Evolutionary conservation across 2,113 vertebrate genomes (phyloP), one percentile per base, ranked within the genome.

Genomic region (Charadrius vociferus): DNA sequence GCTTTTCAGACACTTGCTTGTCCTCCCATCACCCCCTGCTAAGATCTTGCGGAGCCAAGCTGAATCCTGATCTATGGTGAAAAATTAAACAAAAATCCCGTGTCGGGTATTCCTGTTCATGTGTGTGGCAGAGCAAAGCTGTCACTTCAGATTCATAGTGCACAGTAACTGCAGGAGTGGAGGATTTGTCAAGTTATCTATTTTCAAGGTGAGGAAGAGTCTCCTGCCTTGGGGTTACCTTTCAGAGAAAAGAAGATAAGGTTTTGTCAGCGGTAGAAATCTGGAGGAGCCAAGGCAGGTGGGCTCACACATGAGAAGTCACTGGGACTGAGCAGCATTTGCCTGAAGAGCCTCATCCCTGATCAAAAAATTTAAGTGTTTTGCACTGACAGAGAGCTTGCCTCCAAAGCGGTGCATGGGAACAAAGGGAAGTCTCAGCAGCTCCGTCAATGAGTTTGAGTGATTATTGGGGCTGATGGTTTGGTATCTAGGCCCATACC

Each of bases 401-500:
- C 14, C 29, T 87, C n/a, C 71, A 27, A 23, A 50, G 37, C 0
- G 0, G 24, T 0, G 6, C 0, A 0, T 29, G 55, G 49, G 56
- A 78, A 30, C 56, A 56, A 53, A 63, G 30, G 30, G 61, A 71
- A 39, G 41, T 56, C 39, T 93, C 47, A 34, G 32, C 32, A n/a
- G 14, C 32, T 55, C 27, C 4, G 0, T 74, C 68, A 74, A 39
- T 4, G 52, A 39, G 27, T 79, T 39, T 36, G 41, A 49, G 67
- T 47, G 37, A 30, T 78, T 61, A 20, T 39, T 4, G 8, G 49
- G 62, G 43, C 32, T 36, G 23, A 34, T 53, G 41, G 11, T 49
- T 86, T 15, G 6, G 49, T 65, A 5, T 45, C n/a, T 80, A 43
- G 27, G 13, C n/a, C 52, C 21, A 29, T 9, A 52, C 18, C 29